A percentile compares a stretch with the other conserved stretches of the same genome.
Evolutionary conservation across 2,113 vertebrate species (phyloP).

Genomic region (Equus quagga): DNA sequence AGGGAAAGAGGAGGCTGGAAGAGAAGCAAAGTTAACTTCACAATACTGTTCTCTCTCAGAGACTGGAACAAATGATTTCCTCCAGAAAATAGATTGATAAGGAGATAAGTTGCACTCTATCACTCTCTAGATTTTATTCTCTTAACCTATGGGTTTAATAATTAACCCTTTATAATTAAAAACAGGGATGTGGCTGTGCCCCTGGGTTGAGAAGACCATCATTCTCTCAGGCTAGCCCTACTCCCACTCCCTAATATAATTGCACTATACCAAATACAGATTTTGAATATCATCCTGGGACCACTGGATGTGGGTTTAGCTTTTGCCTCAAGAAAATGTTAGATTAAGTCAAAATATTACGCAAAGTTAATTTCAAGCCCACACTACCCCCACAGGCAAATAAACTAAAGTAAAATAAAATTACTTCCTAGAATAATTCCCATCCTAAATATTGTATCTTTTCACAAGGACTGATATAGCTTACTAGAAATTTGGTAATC

Average conservation of each 20-base stretch:
- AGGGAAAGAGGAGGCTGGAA: neutral
- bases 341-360: conserved; percentile 48
- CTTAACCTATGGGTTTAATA: conserved; percentile 51
- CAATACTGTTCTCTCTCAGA: neutral
- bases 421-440: neutral
- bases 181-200: neutral
- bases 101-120: conserved; percentile 28
- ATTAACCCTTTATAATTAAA: conserved; percentile 73
- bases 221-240: neutral
- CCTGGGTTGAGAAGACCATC: neutral
- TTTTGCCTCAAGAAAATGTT: conserved; percentile 63
- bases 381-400: neutral
- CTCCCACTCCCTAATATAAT: neutral
- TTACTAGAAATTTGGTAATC: neutral
- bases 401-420: conserved; percentile 43
- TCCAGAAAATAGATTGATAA: neutral
- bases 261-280: neutral
- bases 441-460: neutral
- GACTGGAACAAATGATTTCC: conserved; percentile 44
- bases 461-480: neutral
- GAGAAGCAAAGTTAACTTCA: conserved; percentile 11
- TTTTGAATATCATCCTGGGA: neutral
- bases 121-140: conserved; percentile 35
- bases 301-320: neutral
- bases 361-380: conserved; percentile 46